These are phyloP conservation scores for Sinhomidia bicolor DNA, from an alignment of 2,888 invertebrate species.

Conservation along the genomic window DNA sequence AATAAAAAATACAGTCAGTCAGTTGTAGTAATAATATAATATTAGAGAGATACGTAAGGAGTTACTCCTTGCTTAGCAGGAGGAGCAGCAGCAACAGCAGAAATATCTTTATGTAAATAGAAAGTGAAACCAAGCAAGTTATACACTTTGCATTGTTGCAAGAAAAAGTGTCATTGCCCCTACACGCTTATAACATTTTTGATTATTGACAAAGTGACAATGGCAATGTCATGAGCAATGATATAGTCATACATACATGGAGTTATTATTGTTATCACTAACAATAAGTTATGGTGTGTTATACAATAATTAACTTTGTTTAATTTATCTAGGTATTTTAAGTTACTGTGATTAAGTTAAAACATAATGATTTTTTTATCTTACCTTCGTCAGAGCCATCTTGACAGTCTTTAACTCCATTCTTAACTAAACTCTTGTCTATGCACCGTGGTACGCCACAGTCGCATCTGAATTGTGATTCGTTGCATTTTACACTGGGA, in stretches of 20 bases:
- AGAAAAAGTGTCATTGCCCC: conserved; percentile 64
- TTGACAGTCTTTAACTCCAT: conserved; percentile 82
- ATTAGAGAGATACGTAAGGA: too few relatives aligned
- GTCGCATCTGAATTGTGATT: conserved; percentile 82
- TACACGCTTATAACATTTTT: neutral
- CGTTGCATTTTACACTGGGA: conserved; percentile 81
- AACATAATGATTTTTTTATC: too few relatives aligned
- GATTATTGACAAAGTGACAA: neutral
- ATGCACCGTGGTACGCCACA: conserved; percentile 83
- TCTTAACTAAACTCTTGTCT: conserved; percentile 81
- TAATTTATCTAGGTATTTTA: too few relatives aligned
- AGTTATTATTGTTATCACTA: too few relatives aligned
- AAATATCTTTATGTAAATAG: conserved; percentile 35
- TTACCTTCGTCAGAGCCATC: conserved; percentile 83
- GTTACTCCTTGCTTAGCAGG: too few relatives aligned
- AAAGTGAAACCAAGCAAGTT: conserved; percentile 58
- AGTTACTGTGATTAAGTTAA: too few relatives aligned
- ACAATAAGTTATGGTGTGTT: too few relatives aligned
- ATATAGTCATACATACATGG: too few relatives aligned
- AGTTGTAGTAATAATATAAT: too few relatives aligned
- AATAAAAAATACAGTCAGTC: too few relatives aligned
- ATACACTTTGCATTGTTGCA: neutral
- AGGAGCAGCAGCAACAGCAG: too few relatives aligned
- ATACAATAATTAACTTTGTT: too few relatives aligned
- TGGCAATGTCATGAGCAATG: neutral